Base-by-base conservation (phyloP, 2,797 vertebrate species). In the Onychomys torridus region DNA sequence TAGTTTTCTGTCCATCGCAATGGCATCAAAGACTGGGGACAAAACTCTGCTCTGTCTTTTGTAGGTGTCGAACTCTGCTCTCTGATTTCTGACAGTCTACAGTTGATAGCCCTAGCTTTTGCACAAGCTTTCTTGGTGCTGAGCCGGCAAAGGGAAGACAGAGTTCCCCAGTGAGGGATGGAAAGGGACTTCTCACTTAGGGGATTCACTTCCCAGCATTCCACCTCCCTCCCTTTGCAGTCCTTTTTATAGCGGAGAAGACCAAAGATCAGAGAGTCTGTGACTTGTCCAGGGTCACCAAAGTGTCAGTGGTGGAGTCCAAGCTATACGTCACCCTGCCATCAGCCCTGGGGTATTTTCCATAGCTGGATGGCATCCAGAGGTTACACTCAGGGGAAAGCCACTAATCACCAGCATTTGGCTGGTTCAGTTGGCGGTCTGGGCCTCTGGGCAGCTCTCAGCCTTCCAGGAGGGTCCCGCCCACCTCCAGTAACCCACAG, bases 251-350 rank as follows among this genome's bases (percentile, higher is more conserved):
- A 52, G 19, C 96, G 93, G 84, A 97, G 97, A 96, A 97, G 94
- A 84, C 21, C 19, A 46, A 67, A 86, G 91, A 94, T 93, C 91
- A 97, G 76, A 3, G 0, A 93, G 91, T 71, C 63, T 55, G 12
- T 95, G 91, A 97, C 49, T 88, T 61, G 69, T 83, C 86, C 76
- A 95, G 86, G 82, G 79, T 96, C 93, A 91, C 96, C 95, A 92
- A 88, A 95, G 88, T 97, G 86, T 40, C 5, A 91, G 92, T 94
- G 81, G 95, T 57, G 23, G 21, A 95, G 93, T 91, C 93, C 81
- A 91, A 94, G 69, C 40, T 29, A 0, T 95, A 96, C 76, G 63
- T 97, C 97, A 97, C 93, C 95, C 82, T 96, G 96, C 89, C 73
- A 93, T 11, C n/a, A 65, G 0, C 85, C 75, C 63, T 32, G 57